Conservation (phyloP, 2,888 invertebrate genomes). For the Brenthis ino region DNA sequence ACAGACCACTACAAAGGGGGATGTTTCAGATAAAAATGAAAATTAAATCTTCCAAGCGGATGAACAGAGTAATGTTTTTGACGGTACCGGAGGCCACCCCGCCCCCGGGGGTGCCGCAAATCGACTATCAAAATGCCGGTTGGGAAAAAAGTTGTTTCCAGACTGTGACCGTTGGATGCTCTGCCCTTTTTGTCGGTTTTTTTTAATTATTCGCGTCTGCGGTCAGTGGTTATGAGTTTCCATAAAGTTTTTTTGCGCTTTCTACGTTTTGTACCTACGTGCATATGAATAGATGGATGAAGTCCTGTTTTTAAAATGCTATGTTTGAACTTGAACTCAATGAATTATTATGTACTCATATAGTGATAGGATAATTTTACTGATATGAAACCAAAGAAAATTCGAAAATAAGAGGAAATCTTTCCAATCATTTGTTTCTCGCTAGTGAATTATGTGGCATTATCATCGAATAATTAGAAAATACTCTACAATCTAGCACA, state of each 20-base stretch:
- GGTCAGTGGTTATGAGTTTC: conserved; percentile 39
- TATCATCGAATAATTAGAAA: no score
- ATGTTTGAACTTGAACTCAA: not conserved
- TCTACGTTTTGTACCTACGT: conserved; percentile 6
- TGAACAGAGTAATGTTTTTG: conserved; percentile 82
- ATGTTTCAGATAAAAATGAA: conserved; percentile 84
- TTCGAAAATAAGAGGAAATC: no score
- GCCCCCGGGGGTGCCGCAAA: conserved; percentile 67
- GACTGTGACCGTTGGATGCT: conserved; percentile 65
- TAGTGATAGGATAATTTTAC: no score
- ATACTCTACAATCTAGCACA: no score
- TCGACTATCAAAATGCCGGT: conserved; percentile 80
- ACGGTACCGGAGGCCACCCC: conserved; percentile 70
- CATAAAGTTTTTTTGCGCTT: conserved; percentile 22
- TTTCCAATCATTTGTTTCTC: no score
- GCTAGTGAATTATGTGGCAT: no score
- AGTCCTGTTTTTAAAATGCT: conserved; percentile 1
- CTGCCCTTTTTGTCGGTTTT: conserved; percentile 56
- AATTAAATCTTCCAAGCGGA: conserved; percentile 83
- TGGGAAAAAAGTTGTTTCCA: conserved; percentile 68
- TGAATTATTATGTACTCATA: not conserved
- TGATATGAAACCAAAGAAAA: no score
- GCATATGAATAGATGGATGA: not conserved
- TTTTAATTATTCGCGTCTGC: conserved; percentile 51
- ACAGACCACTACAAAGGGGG: conserved; percentile 81